Evolutionary conservation across 2,113 vertebrate genomes (phyloP).

Genomic region (Eurypyga helias): DNA sequence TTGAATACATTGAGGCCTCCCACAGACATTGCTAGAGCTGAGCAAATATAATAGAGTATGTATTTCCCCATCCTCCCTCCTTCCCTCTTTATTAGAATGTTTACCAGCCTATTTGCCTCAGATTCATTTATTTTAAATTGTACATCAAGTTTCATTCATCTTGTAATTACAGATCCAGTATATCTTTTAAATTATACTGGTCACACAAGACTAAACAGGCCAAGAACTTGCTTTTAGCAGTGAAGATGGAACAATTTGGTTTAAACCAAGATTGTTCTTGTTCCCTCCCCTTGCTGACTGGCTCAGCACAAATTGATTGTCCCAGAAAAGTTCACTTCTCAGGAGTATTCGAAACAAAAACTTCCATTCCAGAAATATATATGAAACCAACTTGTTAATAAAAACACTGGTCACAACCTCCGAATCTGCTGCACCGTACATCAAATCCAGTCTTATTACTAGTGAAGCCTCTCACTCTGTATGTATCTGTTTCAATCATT

Average conservation of each 20-base stretch:
- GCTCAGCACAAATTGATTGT: not conserved
- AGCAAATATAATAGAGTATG: not conserved
- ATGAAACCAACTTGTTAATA: not conserved
- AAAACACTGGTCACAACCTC: not conserved
- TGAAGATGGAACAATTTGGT: not conserved
- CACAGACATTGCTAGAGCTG: not conserved
- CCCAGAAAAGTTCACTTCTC: not conserved
- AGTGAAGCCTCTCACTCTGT: not conserved
- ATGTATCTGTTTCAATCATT: not conserved
- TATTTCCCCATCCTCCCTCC: not conserved
- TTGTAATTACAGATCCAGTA: not conserved
- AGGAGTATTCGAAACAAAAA: not conserved
- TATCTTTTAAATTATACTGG: not conserved
- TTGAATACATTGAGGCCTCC: not conserved
- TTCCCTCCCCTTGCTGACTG: not conserved
- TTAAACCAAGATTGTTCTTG: not conserved
- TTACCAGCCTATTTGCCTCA: not conserved
- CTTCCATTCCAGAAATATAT: not conserved
- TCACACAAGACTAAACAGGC: not conserved
- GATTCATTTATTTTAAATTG: not conserved
- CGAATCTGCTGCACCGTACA: not conserved
- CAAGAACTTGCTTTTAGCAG: not conserved
- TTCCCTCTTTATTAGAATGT: not conserved
- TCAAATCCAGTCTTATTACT: not conserved
- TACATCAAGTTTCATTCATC: not conserved